These are phyloP conservation scores for Pseudomugil gertrudae DNA, from an alignment of 2,797 vertebrate species.

Conservation along the genomic window DNA sequence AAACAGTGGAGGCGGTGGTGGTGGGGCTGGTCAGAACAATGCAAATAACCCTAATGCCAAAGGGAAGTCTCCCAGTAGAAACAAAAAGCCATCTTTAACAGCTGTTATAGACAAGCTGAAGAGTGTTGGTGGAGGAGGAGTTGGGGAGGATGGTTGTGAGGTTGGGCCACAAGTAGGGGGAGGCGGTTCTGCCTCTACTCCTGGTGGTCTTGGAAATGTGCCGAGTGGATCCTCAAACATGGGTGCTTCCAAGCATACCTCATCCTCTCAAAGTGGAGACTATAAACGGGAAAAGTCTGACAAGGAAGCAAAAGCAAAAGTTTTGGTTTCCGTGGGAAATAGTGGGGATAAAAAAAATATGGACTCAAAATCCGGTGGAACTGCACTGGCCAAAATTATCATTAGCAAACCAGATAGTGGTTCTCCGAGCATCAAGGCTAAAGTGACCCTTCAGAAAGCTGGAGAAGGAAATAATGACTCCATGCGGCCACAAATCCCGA, in stretches of 20 bases:
- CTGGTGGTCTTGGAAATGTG: slow-evolving; percentile 77
- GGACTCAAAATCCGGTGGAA: slow-evolving; percentile 89
- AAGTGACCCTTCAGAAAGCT: slow-evolving; percentile 95
- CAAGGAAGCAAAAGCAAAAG: slow-evolving; percentile 94
- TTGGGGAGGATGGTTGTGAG: slow-evolving; percentile 90
- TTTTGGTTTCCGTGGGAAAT: slow-evolving; percentile 87
- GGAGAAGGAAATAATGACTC: slow-evolving; percentile 90
- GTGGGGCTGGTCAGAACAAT: slow-evolving; percentile 71
- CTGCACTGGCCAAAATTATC: slow-evolving; percentile 96
- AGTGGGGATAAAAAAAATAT: slow-evolving; percentile 92
- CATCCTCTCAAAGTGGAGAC: slow-evolving; percentile 87
- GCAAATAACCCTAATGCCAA: slow-evolving; percentile 88
- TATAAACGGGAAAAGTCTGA: slow-evolving; percentile 96
- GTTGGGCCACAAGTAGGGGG: slow-evolving; percentile 84
- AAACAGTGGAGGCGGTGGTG: slow-evolving; percentile 30
- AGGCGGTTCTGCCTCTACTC: slow-evolving; percentile 73
- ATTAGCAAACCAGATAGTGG: slow-evolving; percentile 98
- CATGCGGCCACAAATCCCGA: slow-evolving; percentile 90
- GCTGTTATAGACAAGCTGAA: slow-evolving; percentile 99
- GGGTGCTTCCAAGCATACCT: slow-evolving; percentile 87
- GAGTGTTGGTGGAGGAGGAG: slow-evolving; percentile 93
- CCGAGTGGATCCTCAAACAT: slow-evolving; percentile 76
- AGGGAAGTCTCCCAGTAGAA: slow-evolving; percentile 97
- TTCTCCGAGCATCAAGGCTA: slow-evolving; percentile 98
- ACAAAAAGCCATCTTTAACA: slow-evolving; percentile 97